Evolutionary conservation across 2,113 vertebrate genomes (phyloP).

Genomic region (Anhinga anhinga): DNA sequence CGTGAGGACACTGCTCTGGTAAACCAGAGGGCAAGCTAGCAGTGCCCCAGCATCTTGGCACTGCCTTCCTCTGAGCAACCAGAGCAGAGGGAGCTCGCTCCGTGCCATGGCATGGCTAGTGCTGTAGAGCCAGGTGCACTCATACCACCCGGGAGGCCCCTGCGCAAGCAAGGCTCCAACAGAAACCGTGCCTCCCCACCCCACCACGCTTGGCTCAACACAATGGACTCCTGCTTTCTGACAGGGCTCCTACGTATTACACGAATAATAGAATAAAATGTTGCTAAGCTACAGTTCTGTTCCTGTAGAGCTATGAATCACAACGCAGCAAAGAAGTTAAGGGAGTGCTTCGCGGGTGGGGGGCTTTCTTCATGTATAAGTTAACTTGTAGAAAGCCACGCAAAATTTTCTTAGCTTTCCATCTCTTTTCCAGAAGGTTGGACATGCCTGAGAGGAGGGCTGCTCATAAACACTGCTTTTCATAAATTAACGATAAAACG

Average conservation of each 20-base stretch:
- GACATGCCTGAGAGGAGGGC: neutral
- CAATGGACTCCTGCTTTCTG: neutral
- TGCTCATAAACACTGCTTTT: neutral
- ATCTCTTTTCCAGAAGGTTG: neutral
- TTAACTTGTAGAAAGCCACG: neutral
- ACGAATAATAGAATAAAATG: neutral
- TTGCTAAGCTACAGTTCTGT: neutral
- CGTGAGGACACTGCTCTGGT: neutral
- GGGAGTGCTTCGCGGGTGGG: neutral
- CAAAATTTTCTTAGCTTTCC: neutral
- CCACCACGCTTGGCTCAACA: neutral
- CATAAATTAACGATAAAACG: neutral
- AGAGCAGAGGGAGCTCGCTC: neutral
- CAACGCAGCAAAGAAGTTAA: neutral
- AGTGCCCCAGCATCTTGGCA: neutral
- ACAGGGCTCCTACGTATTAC: neutral
- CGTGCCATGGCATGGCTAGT: rapidly evolving
- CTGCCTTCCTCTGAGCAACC: neutral
- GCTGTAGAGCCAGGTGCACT: neutral
- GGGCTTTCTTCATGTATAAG: neutral
- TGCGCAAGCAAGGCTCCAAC: neutral
- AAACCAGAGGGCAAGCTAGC: neutral
- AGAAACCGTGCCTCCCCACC: neutral
- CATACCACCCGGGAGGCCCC: neutral
- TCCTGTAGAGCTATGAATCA: neutral